phyloP scores from a whole-genome alignment of 2,888 invertebrate genomes.

The Acleris laterana region DNA sequence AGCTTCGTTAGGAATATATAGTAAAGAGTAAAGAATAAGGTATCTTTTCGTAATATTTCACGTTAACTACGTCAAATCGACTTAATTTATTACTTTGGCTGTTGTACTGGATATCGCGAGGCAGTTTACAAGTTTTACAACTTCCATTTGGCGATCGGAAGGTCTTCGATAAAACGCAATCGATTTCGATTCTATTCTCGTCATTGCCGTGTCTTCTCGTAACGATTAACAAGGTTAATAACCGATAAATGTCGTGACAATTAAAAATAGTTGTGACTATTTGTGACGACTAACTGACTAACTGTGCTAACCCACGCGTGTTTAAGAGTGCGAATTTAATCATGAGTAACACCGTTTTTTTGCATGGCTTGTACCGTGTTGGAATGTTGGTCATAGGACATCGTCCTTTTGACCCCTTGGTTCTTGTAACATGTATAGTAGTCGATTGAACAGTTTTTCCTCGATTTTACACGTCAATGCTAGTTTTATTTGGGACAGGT shows the following conservation, averaged over 20 bases:
- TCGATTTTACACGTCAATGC: slow-evolving; percentile 8
- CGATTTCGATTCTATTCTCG: slow-evolving; percentile 34
- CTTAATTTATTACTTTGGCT: background rate
- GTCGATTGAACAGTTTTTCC: slow-evolving; percentile 9
- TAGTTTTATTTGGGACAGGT: slow-evolving; percentile 1
- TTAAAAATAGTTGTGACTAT: slow-evolving; percentile 53
- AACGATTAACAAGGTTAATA: slow-evolving; percentile 56
- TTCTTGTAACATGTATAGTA: background rate
- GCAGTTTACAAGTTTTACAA: slow-evolving; percentile 11
- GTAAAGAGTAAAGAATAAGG: slow-evolving; percentile 3
- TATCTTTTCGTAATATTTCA: background rate
- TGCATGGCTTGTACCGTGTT: slow-evolving; percentile 47
- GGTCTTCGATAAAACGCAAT: slow-evolving; percentile 29
- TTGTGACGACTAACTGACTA: slow-evolving; percentile 53
- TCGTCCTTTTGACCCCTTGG: slow-evolving; percentile 8
- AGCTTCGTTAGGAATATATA: slow-evolving; percentile 6
- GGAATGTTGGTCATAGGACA: slow-evolving; percentile 5
- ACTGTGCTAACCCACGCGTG: slow-evolving; percentile 65
- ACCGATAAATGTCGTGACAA: slow-evolving; percentile 50
- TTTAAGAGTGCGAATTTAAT: slow-evolving; percentile 47
- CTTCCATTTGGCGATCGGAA: slow-evolving; percentile 15
- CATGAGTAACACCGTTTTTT: slow-evolving; percentile 62
- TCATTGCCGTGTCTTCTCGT: slow-evolving; percentile 42
- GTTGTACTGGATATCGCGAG: background rate
- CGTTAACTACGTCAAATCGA: background rate